These are phyloP conservation scores for Rhinichthys osculus DNA, from an alignment of 2,797 vertebrate species.

Conservation along the genomic window DNA sequence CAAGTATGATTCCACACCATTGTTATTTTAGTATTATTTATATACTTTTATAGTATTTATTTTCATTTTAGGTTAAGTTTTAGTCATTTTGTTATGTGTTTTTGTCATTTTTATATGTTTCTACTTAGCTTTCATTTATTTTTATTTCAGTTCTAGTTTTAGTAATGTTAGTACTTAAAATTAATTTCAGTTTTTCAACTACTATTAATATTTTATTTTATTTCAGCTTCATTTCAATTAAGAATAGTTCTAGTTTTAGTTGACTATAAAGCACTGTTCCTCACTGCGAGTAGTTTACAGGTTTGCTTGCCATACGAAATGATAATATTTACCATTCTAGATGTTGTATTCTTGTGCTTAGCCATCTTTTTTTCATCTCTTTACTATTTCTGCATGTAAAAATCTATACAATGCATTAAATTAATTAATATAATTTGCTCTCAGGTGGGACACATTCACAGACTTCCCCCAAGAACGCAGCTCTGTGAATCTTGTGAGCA, in stretches of 20 bases:
- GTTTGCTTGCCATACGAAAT: background rate
- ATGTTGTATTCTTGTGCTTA: background rate
- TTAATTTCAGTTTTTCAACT: background rate
- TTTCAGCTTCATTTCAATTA: background rate
- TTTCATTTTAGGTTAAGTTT: background rate
- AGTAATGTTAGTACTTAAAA: background rate
- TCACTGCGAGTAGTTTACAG: background rate
- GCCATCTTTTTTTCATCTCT: background rate
- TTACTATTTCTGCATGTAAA: background rate
- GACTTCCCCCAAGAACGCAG: conserved; percentile 98
- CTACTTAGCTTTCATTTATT: background rate
- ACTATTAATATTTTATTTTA: background rate
- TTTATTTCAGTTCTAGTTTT: background rate
- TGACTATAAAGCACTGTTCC: background rate
- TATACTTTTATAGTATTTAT: background rate
- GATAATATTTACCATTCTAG: background rate
- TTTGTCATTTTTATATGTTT: background rate
- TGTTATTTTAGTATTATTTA: background rate
- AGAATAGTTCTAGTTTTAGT: background rate
- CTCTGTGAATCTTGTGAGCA: conserved; percentile 90
- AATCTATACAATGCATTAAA: background rate
- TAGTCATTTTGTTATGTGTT: background rate
- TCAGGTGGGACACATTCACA: conserved; percentile 90
- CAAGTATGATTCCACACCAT: conserved; percentile 81
- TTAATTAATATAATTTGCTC: background rate